A percentile compares a stretch with the other conserved stretches of the same genome.
Evolutionary conservation across 2,888 invertebrate genomes (phyloP).

Genomic region (Melieria picta): DNA sequence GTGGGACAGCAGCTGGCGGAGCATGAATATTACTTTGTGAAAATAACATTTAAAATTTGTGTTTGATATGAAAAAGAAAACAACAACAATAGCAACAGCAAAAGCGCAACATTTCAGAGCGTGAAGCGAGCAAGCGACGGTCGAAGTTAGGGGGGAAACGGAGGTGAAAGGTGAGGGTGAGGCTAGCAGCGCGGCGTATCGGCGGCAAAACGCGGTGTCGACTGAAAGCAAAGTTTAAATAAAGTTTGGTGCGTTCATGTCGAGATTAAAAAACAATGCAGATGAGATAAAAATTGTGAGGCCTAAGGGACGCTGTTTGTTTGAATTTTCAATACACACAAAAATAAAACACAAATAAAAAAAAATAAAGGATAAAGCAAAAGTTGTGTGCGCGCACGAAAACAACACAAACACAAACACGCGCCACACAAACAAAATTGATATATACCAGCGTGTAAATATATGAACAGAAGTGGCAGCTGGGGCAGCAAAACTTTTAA

Average conservation of each 20-base stretch:
- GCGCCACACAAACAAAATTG: too few relatives aligned
- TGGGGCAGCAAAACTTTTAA: too few relatives aligned
- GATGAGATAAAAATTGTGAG: slow-evolving; percentile 21
- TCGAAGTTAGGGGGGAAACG: too few relatives aligned
- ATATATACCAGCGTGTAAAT: too few relatives aligned
- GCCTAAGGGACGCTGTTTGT: slow-evolving; percentile 28
- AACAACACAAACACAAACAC: background rate
- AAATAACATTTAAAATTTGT: slow-evolving; percentile 34
- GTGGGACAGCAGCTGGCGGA: background rate
- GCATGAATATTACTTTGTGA: slow-evolving; percentile 29
- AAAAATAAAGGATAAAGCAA: slow-evolving; percentile 1
- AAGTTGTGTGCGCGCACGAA: background rate
- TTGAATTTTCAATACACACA: slow-evolving; percentile 21
- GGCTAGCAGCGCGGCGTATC: background rate
- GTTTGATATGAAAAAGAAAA: slow-evolving; percentile 16
- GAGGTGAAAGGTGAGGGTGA: too few relatives aligned
- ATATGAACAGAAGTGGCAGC: too few relatives aligned
- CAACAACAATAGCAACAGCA: slow-evolving; percentile 3
- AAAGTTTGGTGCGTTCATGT: slow-evolving; percentile 6
- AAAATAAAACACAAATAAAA: too few relatives aligned
- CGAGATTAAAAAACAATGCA: slow-evolving; percentile 12
- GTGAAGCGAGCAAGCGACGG: too few relatives aligned
- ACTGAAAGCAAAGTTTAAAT: slow-evolving; percentile 11
- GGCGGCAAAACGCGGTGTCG: background rate
- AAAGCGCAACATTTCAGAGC: too few relatives aligned